A percentile compares a stretch with the other conserved stretches of the same genome.
These are phyloP conservation scores for Brachionus rubens DNA, from an alignment of 1,140 invertebrate genomes.

Conservation along the genomic window DNA sequence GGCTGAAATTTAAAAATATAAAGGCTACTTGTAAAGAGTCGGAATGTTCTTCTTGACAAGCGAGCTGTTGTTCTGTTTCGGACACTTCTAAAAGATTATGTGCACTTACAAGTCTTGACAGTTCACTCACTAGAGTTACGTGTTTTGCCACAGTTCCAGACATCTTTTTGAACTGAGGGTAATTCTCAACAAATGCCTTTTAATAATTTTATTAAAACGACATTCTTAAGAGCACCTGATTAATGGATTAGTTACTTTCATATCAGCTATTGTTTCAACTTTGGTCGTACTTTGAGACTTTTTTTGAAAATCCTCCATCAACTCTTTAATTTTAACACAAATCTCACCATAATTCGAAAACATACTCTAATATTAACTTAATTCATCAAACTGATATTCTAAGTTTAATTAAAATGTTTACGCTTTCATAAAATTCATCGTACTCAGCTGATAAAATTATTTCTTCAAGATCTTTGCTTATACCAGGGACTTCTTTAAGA, in stretches of 20 bases:
- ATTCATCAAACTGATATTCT: too few relatives aligned
- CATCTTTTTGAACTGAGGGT: conserved; percentile 98
- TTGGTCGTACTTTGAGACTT: conserved; percentile 89
- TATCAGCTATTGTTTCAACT: conserved; percentile 94
- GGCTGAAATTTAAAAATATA: neutral
- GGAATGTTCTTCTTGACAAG: conserved; percentile 85
- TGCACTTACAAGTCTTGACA: conserved; percentile 77
- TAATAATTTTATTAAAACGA: too few relatives aligned
- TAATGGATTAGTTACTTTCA: too few relatives aligned
- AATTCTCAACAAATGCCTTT: conserved; percentile 87
- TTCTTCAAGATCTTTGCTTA: conserved; percentile 74
- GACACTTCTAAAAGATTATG: conserved; percentile 83
- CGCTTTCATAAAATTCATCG: conserved; percentile 88
- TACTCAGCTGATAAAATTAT: conserved; percentile 89
- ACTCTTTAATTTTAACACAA: conserved; percentile 87
- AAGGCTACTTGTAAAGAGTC: conserved; percentile 71
- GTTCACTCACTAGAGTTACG: conserved; percentile 88
- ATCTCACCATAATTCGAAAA: conserved; percentile 97
- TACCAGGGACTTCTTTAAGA: conserved; percentile 69
- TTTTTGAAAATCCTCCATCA: conserved; percentile 96
- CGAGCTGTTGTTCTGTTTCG: conserved; percentile 91
- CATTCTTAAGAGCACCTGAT: too few relatives aligned
- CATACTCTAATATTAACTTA: conserved; percentile 79
- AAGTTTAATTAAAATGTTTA: conserved; percentile 65
- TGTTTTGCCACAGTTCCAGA: conserved; percentile 96